Conservation (phyloP, 2,113 vertebrate genomes). For the Phaetusa simplex region DNA sequence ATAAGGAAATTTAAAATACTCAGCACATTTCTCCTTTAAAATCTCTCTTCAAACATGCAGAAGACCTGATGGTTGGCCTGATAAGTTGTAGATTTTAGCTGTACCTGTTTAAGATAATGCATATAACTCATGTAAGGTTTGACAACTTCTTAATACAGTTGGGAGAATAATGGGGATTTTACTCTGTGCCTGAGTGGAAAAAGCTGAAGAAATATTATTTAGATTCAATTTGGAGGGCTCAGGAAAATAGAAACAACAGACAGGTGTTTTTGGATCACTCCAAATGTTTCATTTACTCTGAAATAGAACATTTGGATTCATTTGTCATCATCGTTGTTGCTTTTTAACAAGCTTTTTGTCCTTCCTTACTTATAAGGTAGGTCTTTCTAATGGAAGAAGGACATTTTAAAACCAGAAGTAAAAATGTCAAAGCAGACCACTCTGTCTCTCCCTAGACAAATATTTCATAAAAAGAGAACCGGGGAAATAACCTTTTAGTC, state of each 20-base stretch:
- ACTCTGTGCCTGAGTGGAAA: background rate
- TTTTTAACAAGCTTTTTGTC: background rate
- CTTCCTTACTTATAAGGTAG: background rate
- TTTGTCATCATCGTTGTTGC: background rate
- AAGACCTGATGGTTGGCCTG: background rate
- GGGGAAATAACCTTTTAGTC: background rate
- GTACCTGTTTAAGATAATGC: background rate
- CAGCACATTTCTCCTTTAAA: background rate
- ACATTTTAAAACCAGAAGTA: background rate
- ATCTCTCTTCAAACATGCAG: background rate
- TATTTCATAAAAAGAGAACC: background rate
- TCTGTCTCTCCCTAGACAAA: background rate
- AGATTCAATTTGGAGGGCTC: background rate
- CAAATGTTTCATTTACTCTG: background rate
- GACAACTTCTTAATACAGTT: background rate
- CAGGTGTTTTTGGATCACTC: background rate
- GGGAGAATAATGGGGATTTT: background rate
- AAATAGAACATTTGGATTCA: background rate
- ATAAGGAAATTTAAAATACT: background rate
- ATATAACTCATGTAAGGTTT: background rate
- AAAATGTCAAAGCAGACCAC: background rate
- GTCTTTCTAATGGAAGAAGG: background rate
- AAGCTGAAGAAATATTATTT: background rate
- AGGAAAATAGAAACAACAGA: background rate
- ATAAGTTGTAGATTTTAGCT: background rate